Evolutionary conservation across 2,797 vertebrate species (phyloP), one percentile per base, ranked within the genome.

Genomic region (Notolabrus celidotus): DNA sequence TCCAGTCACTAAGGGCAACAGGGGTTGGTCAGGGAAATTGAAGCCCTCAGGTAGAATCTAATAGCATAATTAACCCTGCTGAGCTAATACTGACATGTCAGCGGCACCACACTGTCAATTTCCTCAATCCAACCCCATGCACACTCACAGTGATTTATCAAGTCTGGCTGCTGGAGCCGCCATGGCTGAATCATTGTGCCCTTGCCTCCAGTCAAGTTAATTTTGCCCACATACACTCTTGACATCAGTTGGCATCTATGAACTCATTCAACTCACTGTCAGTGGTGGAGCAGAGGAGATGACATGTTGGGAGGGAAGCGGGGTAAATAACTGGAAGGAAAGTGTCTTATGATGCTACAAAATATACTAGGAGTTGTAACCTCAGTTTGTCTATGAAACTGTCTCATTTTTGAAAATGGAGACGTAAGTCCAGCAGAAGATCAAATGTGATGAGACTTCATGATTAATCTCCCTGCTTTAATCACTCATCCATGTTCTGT

Each of bases 161-260:
- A 69, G 71, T 58, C 56, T 71, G 47, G 68, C 84, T 88, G 76
- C 53, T 42, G n/a, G 46, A 81, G 41, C 74, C 67, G 71, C 79
- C 67, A 23, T 22, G 39, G 70, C 47, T 85, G 80, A 90, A 58
- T 90, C 83, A 82, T 55, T 68, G 77, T 70, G 80, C 58, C 82
- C 77, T 85, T 83, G 80, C 87, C 81, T 87, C 79, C 54, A 85
- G 86, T 77, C 77, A 85, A 71, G 74, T 85, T 88, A 27, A 81
- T 81, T 82, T 80, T 77, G 74, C 76, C 66, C 76, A 74, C 64
- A 34, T 56, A 69, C 54, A 36, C 71, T 79, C 47, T 61, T 78
- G 77, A 83, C 83, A 86, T 74, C 67, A 76, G 56, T 67, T 79
- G 80, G 70, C 72, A 76, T 78, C 76, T 65, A 70, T 85, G 71